These are phyloP conservation scores for Eucriotettix oculatus DNA, from an alignment of 2,888 invertebrate genomes.

Conservation along the genomic window DNA sequence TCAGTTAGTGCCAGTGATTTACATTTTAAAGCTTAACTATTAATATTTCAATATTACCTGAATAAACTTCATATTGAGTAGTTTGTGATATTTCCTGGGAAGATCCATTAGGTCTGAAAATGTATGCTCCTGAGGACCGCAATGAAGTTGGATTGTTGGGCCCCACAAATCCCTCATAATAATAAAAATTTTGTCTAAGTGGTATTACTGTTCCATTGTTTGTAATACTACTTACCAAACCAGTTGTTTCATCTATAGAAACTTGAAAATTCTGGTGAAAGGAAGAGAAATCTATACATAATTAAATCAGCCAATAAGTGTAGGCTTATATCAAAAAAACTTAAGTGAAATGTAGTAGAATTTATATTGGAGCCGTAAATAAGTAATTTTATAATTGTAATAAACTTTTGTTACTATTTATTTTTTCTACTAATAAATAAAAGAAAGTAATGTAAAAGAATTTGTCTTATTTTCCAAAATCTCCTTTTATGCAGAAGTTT, in stretches of 20 bases:
- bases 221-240: background rate
- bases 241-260: background rate
- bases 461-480: background rate
- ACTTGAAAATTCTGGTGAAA: background rate
- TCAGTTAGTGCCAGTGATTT: too few species aligned
- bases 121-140: constrained; percentile 52
- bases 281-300: background rate
- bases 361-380: too few species aligned
- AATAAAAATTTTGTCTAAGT: constrained; percentile 26
- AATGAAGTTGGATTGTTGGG: constrained; percentile 28
- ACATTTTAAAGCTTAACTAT: too few species aligned
- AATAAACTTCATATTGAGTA: constrained; percentile 13
- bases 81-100: constrained; percentile 24
- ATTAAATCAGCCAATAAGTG: too few species aligned
- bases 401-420: background rate
- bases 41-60: constrained; percentile 11
- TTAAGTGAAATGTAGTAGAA: too few species aligned
- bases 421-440: background rate
- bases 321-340: too few species aligned
- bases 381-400: background rate
- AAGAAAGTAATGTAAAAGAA: too few species aligned
- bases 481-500: too few species aligned
- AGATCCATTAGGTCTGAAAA: constrained; percentile 34
- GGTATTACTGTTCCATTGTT: background rate
- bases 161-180: constrained; percentile 32